Evolutionary conservation across 2,888 invertebrate species (phyloP).

Genomic region (Drosophila mercatorum): DNA sequence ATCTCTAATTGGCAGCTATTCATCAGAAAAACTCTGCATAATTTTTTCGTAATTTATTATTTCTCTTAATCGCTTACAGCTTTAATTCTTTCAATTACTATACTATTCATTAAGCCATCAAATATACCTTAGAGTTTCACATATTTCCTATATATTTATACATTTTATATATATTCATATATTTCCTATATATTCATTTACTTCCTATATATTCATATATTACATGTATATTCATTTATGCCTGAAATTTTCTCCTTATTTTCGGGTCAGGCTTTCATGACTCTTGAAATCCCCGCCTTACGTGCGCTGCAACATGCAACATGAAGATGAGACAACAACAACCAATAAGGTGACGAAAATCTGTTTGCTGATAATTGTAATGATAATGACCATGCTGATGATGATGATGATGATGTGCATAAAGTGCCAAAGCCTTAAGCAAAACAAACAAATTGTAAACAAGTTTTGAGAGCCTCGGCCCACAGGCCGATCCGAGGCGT

Average conservation of each 20-base stretch:
- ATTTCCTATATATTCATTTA: too few relatives aligned
- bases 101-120: too few relatives aligned
- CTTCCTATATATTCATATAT: too few relatives aligned
- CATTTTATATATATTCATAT: too few relatives aligned
- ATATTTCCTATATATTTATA: too few relatives aligned
- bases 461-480: constrained; percentile 54
- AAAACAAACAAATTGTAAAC: constrained; percentile 68
- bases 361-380: not conserved
- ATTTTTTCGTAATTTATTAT: not conserved
- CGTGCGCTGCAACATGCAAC: constrained; percentile 18
- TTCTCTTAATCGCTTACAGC: not conserved
- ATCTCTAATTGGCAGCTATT: not conserved
- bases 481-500: constrained; percentile 43
- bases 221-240: too few relatives aligned
- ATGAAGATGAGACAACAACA: constrained; percentile 5
- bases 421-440: constrained; percentile 33
- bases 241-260: not conserved
- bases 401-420: constrained; percentile 36
- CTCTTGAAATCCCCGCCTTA: not conserved
- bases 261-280: not conserved
- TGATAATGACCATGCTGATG: constrained; percentile 4
- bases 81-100: not conserved
- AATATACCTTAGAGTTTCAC: too few relatives aligned
- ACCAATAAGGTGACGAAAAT: constrained; percentile 6
- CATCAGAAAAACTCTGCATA: not conserved